phyloP scores from a whole-genome alignment of 2,797 vertebrate genomes.

The Sebastes steindachneri region DNA sequence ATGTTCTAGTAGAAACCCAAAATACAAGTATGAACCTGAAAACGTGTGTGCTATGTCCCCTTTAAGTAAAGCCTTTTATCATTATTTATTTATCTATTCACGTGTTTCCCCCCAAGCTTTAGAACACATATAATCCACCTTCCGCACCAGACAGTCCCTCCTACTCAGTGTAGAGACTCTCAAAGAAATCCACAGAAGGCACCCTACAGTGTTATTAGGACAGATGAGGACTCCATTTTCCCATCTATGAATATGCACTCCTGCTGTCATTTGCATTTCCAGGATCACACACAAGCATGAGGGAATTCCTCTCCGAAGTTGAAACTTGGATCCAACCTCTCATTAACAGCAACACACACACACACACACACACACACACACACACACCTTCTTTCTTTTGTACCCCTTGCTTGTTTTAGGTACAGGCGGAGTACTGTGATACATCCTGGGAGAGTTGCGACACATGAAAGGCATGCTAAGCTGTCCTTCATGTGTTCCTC shows the following conservation, averaged over 20 bases:
- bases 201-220: slow-evolving; percentile 46
- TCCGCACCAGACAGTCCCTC: slow-evolving; percentile 41
- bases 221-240: slow-evolving; percentile 56
- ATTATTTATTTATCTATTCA: slow-evolving; percentile 58
- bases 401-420: slow-evolving; percentile 65
- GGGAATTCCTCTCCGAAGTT: slow-evolving; percentile 53
- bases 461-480: slow-evolving; percentile 78
- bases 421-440: slow-evolving; percentile 58
- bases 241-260: slow-evolving; percentile 63
- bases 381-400: slow-evolving; percentile 16
- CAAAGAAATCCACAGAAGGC: slow-evolving; percentile 48
- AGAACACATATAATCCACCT: slow-evolving; percentile 45
- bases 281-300: slow-evolving; percentile 39
- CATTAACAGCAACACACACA: slow-evolving; percentile 53
- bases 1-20: neutral
- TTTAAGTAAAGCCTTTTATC: slow-evolving; percentile 10
- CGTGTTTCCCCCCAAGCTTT: slow-evolving; percentile 10
- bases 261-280: slow-evolving; percentile 67
- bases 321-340: slow-evolving; percentile 53
- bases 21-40: neutral
- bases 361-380: slow-evolving; percentile 1
- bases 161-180: slow-evolving; percentile 41
- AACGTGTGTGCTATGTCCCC: neutral
- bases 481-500: slow-evolving; percentile 76
- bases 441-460: slow-evolving; percentile 55